phyloP scores from a whole-genome alignment of 37 sponge, comb jelly and placozoan species.

The Halisarca cf. caerulea region DNA sequence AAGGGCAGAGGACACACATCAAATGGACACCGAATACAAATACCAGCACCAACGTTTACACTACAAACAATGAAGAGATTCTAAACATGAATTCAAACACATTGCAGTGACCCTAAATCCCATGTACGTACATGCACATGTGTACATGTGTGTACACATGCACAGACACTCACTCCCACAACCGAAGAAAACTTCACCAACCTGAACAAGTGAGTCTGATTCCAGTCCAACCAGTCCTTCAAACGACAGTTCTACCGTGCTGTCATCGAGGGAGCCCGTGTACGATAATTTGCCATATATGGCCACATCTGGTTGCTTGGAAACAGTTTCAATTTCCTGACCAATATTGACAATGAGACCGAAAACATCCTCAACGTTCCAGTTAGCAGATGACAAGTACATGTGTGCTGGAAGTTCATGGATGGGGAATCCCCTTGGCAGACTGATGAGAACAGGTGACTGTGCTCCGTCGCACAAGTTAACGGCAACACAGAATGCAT shows the following conservation, averaged over 20 bases:
- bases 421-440: background rate
- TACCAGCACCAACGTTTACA: no score
- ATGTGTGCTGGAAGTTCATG: background rate
- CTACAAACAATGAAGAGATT: no score
- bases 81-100: no score
- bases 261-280: background rate
- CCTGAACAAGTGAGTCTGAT: background rate
- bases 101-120: no score
- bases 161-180: no score
- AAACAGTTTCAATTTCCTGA: background rate
- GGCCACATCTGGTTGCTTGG: background rate
- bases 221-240: background rate
- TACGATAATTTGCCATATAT: background rate
- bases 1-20: no score
- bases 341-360: background rate
- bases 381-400: background rate
- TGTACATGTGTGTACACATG: background rate
- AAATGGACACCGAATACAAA: no score
- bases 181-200: no score
- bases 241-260: background rate
- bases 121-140: no score
- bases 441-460: constrained; percentile 5
- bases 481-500: constrained; percentile 9
- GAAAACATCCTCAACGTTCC: background rate
- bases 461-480: background rate